Base-by-base conservation (phyloP, 2,888 invertebrate species). In the Phortica okadai region DNA sequence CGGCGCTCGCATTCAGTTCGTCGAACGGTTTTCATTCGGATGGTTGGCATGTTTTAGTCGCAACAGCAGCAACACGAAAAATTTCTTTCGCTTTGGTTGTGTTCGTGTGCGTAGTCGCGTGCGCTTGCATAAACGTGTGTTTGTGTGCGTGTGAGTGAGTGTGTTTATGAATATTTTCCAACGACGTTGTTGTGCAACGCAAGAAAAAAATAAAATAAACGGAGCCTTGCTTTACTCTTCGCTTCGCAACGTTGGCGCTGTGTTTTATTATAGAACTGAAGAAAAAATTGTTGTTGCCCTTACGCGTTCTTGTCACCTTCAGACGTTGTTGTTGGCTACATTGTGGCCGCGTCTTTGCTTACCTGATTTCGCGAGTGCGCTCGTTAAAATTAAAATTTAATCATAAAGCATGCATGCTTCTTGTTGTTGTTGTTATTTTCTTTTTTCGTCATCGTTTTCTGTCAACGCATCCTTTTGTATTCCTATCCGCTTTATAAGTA, bases 351-450 rank as follows among this genome's bases (percentile, higher is more conserved):
- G 16, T 6, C 62, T 62, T 16, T 41, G 25, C 10, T 25, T 64
- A 41, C 25, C 14, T 64, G 14, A 64, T 77, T 74, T 73, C 25
- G 59, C 59, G 75, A 14, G 74, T 74, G 64, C 70, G 69, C 67
- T 77, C 75, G 73, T 81, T 44, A 76, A 82, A 77, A 81, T 83
- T 77, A 79, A 81, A 81, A 75, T 81, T 81, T 81, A 81, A 81
- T 64, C 21, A 56, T 66, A 11, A 66, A 42, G 70, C n/a, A 25
- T 6, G 21, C 69, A 50, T 25, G 69, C 8, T 7, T 56, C 8
- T 7, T 72, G 70, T 54, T 25, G 62, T 62, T 50, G 7, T 25
- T 62, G 14, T 50, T 45, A 6, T 45, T 50, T 14, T 14, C 67
- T 7, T 67, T 67, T 67, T 42, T n/a, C 44, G n/a, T 44, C n/a